Conservation (phyloP, 2,797 vertebrate genomes). For the Crax fasciolata region DNA sequence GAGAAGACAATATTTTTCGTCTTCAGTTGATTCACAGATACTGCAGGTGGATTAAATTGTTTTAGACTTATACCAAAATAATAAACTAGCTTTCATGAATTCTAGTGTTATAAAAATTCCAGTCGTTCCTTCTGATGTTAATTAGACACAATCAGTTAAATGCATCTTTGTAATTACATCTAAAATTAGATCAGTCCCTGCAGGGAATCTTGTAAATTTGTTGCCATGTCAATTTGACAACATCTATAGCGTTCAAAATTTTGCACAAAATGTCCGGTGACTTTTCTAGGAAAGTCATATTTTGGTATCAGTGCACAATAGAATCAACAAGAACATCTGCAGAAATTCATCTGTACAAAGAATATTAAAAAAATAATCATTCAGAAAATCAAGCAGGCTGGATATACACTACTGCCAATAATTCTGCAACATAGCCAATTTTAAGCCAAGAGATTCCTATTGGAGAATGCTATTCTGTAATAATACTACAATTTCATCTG, state of each 20-base stretch:
- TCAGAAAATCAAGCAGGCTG: neutral
- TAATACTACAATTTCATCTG: neutral
- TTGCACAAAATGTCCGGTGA: neutral
- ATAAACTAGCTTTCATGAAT: neutral
- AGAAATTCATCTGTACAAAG: neutral
- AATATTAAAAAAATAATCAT: neutral
- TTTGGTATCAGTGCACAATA: neutral
- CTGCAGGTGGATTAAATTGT: neutral
- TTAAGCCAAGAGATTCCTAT: neutral
- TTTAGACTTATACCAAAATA: neutral
- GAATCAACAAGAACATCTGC: neutral
- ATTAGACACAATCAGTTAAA: constrained; percentile 48
- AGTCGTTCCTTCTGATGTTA: constrained; percentile 20
- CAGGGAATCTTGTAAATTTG: constrained; percentile 25
- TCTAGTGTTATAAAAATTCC: neutral
- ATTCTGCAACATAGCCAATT: neutral
- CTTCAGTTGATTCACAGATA: neutral
- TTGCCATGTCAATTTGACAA: neutral
- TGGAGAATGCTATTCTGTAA: neutral
- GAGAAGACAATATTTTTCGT: neutral
- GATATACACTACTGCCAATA: neutral
- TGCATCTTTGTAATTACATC: constrained; percentile 32
- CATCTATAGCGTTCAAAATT: neutral
- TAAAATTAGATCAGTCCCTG: constrained; percentile 53
- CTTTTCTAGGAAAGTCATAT: neutral